phyloP scores from a whole-genome alignment of 2,888 invertebrate genomes.

The Brachypterus glaber region DNA sequence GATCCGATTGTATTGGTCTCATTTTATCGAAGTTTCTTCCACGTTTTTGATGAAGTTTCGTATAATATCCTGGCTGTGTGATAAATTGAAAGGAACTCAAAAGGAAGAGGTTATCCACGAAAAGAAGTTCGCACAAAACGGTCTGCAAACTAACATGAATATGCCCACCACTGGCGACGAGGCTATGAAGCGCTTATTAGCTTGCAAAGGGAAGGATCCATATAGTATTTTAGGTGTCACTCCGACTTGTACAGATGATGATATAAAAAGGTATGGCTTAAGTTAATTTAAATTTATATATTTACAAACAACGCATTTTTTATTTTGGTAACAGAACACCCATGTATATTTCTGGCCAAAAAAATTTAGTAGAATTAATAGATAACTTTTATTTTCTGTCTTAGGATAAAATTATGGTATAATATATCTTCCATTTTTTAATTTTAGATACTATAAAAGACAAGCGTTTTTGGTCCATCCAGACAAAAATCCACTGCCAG shows the following conservation, averaged over 20 bases:
- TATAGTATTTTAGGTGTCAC: slow-evolving; percentile 71
- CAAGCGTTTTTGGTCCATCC: slow-evolving; percentile 94
- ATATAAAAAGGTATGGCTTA: slow-evolving; percentile 77
- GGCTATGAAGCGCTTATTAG: slow-evolving; percentile 85
- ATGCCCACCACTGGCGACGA: slow-evolving; percentile 88
- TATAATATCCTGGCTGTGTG: slow-evolving; percentile 35
- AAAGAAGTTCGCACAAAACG: slow-evolving; percentile 42
- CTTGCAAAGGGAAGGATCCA: slow-evolving; percentile 93
- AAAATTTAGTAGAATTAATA: no score
- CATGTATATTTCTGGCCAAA: no score
- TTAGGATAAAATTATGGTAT: no score
- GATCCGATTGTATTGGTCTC: slow-evolving; percentile 29
- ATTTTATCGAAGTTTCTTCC: slow-evolving; percentile 28
- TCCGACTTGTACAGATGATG: slow-evolving; percentile 81
- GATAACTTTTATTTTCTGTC: no score
- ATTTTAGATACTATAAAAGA: slow-evolving; percentile 65
- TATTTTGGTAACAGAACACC: no score
- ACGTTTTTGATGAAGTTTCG: slow-evolving; percentile 30
- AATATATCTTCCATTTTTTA: no score
- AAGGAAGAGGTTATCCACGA: slow-evolving; percentile 40
- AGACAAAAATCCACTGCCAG: slow-evolving; percentile 90
- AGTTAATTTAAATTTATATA: no score
- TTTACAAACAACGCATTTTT: no score
- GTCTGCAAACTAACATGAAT: slow-evolving; percentile 62
- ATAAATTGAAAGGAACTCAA: slow-evolving; percentile 33